Evolutionary conservation across 2,113 vertebrate genomes (phyloP).

Genomic region (Epinephelus lanceolatus): DNA sequence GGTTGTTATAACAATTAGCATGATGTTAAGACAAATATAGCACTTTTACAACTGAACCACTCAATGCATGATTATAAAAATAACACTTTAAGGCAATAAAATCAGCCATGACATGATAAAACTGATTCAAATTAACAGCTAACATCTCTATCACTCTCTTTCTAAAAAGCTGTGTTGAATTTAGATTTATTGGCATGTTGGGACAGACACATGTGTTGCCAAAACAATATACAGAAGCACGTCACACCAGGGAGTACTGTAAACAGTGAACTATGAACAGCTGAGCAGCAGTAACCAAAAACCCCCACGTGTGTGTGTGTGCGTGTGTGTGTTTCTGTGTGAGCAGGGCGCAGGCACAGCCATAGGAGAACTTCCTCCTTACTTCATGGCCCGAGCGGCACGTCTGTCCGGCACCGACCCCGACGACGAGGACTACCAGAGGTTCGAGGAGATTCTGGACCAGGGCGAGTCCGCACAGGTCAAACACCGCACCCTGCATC

Average conservation of each 20-base stretch:
- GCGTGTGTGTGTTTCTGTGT: constrained; percentile 26
- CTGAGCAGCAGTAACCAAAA: constrained; percentile 19
- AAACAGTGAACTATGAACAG: constrained; percentile 17
- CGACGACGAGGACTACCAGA: constrained; percentile 90
- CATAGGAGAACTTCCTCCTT: constrained; percentile 88
- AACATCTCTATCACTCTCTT: background rate
- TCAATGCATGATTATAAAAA: background rate
- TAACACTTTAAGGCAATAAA: background rate
- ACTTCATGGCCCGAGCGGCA: constrained; percentile 91
- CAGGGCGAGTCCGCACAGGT: constrained; percentile 88
- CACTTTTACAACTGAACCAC: background rate
- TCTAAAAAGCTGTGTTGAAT: constrained; percentile 4
- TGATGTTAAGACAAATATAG: background rate
- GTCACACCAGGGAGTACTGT: background rate
- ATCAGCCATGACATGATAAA: background rate
- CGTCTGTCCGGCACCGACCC: constrained; percentile 88
- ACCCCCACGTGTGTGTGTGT: constrained; percentile 5
- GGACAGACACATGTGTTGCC: constrained; percentile 21
- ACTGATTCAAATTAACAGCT: background rate
- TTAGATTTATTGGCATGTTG: background rate
- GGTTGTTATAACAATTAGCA: background rate
- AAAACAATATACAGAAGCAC: constrained; percentile 18
- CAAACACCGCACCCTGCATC: constrained; percentile 50
- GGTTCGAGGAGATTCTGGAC: constrained; percentile 92
- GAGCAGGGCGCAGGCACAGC: constrained; percentile 64